Evolutionary conservation across 2,888 invertebrate species (phyloP).

Genomic region (Perizoma flavofasciatum): DNA sequence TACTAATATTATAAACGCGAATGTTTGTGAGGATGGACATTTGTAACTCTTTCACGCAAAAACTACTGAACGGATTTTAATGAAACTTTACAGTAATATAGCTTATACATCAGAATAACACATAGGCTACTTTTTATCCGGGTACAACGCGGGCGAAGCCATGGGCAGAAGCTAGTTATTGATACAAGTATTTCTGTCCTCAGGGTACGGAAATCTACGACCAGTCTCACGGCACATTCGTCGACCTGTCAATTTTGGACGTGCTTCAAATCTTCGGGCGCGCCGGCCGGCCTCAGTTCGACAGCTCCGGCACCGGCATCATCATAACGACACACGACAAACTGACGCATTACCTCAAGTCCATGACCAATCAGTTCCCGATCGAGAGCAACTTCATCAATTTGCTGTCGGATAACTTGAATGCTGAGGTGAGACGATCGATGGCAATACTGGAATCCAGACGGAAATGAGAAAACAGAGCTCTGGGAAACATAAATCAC

Average conservation of each 20-base stretch:
- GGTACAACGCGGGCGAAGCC: no score
- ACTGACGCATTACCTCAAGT: slow-evolving; percentile 95
- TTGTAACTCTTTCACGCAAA: no score
- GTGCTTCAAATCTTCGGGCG: slow-evolving; percentile 99
- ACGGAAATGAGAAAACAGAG: no score
- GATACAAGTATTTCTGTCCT: slow-evolving; percentile 23
- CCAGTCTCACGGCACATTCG: slow-evolving; percentile 95
- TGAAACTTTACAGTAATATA: no score
- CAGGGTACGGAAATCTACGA: slow-evolving; percentile 99
- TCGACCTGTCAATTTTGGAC: slow-evolving; percentile 98
- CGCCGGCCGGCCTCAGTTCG: slow-evolving; percentile 99
- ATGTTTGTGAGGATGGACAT: no score
- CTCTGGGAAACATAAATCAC: no score
- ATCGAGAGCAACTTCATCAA: slow-evolving; percentile 98
- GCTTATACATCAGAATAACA: no score
- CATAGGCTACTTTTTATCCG: no score
- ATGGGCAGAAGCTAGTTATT: no score
- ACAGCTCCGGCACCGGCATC: slow-evolving; percentile 96
- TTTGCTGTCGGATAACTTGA: slow-evolving; percentile 96
- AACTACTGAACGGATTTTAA: no score
- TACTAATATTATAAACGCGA: no score
- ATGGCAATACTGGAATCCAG: no score
- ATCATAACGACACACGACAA: slow-evolving; percentile 97
- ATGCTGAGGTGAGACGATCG: slow-evolving; percentile 91
- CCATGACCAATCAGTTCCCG: slow-evolving; percentile 98